Conservation (phyloP, 2,797 vertebrate genomes). For the Paratrypauchen microcephalus region DNA sequence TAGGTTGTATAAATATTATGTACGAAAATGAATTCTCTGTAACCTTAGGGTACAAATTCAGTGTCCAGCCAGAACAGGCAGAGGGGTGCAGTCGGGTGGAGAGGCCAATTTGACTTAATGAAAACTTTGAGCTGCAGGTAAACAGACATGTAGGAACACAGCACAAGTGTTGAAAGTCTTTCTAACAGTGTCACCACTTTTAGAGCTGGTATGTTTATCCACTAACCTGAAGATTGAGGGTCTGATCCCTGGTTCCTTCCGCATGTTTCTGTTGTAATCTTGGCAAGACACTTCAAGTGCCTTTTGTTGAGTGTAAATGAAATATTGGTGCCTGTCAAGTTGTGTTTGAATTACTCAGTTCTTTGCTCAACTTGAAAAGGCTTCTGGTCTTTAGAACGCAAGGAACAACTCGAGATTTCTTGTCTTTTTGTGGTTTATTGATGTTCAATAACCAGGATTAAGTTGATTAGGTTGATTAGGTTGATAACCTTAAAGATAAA, state of each 20-base stretch:
- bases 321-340: too few species aligned
- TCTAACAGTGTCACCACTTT: not conserved
- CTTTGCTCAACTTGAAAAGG: too few species aligned
- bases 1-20: not conserved
- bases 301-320: too few species aligned
- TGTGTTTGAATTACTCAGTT: too few species aligned
- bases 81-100: slow-evolving; percentile 15
- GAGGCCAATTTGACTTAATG: slow-evolving; percentile 20
- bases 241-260: not conserved
- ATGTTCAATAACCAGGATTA: too few species aligned
- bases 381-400: too few species aligned
- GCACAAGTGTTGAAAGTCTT: not conserved
- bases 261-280: too few species aligned
- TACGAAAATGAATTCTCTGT: not conserved
- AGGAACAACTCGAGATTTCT: too few species aligned
- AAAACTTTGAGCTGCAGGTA: slow-evolving; percentile 10
- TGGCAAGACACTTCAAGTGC: too few species aligned
- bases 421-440: too few species aligned
- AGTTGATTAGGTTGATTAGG: too few species aligned
- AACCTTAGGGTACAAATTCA: not conserved
- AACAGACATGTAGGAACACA: slow-evolving; percentile 13
- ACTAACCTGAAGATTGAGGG: not conserved
- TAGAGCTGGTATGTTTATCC: not conserved
- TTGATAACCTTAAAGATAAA: too few species aligned
- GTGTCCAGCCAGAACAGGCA: slow-evolving; percentile 5